Evolutionary conservation across 53 echinoderm and acorn worm species (phyloP), one percentile per base, ranked within the genome.

Genomic region (Glandiceps talaboti): DNA sequence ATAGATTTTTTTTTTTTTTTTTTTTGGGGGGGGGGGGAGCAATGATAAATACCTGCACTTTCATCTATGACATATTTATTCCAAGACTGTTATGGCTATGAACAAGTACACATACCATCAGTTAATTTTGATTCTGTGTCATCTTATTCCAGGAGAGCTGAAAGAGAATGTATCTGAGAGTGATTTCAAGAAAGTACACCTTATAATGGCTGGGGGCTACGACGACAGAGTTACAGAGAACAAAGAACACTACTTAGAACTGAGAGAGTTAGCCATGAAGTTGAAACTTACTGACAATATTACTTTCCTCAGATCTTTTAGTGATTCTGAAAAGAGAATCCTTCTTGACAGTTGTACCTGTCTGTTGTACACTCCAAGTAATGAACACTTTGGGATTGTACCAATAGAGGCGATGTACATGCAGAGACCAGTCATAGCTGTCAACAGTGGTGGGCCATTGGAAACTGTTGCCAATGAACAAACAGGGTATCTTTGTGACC

Each of bases 361-460:
- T 76, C 73, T 97, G 29, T 82, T 97, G 1, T 97, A 97, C 82
- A 97, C 99, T 0, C 99, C 99, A 12, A 91, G 91, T 30, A 91
- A 91, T 73, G 99, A 97, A 81, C 99, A 97, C 74, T 97, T 97
- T 78, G 99, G 99, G 27, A 97, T 97, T 20, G 99, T 97, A 0
- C 99, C 99, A 0, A 93, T 97, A 26, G 99, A 97, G 73, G 93
- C 99, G 27, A 97, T 97, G 99, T 97, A 97, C 82, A 89, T 89
- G 91, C 83, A 83, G 26, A 89, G 94, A 1, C 99, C 99, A 0
- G 99, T 99, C 10, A 89, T 99, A 27, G 99, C 99, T 0, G 99
- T 99, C 14, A 94, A 93, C 76, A 97, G 93, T 76, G 97, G 97
- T 0, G 97, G 97, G 1, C 97, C 97, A 27, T 85, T 97, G 25